Base-by-base conservation (phyloP, 2,113 vertebrate species). In the Electrona antarctica region DNA sequence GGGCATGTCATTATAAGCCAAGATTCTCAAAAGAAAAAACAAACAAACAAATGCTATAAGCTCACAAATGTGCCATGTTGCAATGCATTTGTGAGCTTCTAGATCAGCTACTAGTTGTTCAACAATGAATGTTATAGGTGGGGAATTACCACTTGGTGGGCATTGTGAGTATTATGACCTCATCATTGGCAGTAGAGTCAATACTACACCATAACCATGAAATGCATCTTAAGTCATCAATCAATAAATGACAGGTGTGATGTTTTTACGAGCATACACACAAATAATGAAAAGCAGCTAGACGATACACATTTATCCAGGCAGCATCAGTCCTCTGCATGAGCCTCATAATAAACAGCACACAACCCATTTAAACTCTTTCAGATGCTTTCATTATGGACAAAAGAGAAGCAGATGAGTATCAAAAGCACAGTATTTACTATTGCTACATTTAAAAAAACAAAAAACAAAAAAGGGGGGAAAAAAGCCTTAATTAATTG, bases 281-380 rank as follows among this genome's bases (percentile, higher is more conserved):
- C 15, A 56, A 60, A 72, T 13, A 28, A 8, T 10, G 14, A 50
- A 13, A 1, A 46, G n/a, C 13, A 41, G 1, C 12, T 54, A 56
- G 45, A 46, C 3, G 3, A 41, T 3, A 41, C 33, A 41, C 33
- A 6, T 41, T 41, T 41, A 3, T 41, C 60, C 59, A 51, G 0
- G n/a, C 13, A 78, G 10, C 47, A 66, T 64, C 41, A 66, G 51
- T 28, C 7, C 50, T 4, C 7, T 63, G 49, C 54, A 52, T 3
- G 62, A 71, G 6, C 61, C 7, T 5, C 54, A 63, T 59, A 61
- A 65, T 7, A 3, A 68, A 45, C 12, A 66, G 73, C 5, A 50
- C 73, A 21, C 29, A 50, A 74, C 11, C 12, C 67, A 67, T n/a
- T n/a, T 60, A 78, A 77, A 66, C 57, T 60, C n/a, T 67, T 67